phyloP scores from a whole-genome alignment of 2,888 invertebrate species.

The Drosophila falleni region DNA sequence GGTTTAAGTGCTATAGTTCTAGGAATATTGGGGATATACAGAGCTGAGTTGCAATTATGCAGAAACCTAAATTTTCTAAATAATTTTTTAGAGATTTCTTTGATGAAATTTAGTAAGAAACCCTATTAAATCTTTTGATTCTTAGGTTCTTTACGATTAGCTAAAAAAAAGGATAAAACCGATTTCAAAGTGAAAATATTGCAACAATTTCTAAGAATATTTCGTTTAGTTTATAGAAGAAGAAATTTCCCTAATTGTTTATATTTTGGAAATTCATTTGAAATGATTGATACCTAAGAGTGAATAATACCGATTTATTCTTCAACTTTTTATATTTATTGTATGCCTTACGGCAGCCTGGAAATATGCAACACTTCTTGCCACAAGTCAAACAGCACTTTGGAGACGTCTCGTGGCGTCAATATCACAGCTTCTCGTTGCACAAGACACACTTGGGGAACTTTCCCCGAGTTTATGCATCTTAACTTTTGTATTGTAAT shows the following conservation, averaged over 20 bases:
- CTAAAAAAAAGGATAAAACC: background rate
- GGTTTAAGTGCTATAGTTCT: background rate
- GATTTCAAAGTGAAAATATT: background rate
- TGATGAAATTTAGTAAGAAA: slow-evolving; percentile 20
- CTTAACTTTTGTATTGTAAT: slow-evolving; percentile 40
- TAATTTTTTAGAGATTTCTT: background rate
- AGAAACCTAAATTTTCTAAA: background rate
- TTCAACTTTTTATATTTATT: background rate
- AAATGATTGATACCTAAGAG: background rate
- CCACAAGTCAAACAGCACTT: background rate
- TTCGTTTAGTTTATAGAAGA: background rate
- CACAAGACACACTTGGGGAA: slow-evolving; percentile 3
- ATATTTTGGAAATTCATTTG: background rate
- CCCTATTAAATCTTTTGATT: background rate
- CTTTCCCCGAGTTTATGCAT: slow-evolving; percentile 38
- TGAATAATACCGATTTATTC: background rate
- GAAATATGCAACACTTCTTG: slow-evolving; percentile 51
- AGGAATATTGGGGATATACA: background rate
- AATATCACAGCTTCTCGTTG: background rate
- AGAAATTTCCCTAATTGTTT: background rate
- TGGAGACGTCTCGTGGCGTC: background rate
- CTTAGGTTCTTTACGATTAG: slow-evolving; percentile 14
- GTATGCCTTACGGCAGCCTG: slow-evolving; percentile 20
- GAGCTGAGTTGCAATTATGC: background rate
- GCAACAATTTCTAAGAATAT: background rate